Evolutionary conservation across 2,888 invertebrate genomes (phyloP), one percentile per base, ranked within the genome.

Genomic region (Scaptomyza flava): DNA sequence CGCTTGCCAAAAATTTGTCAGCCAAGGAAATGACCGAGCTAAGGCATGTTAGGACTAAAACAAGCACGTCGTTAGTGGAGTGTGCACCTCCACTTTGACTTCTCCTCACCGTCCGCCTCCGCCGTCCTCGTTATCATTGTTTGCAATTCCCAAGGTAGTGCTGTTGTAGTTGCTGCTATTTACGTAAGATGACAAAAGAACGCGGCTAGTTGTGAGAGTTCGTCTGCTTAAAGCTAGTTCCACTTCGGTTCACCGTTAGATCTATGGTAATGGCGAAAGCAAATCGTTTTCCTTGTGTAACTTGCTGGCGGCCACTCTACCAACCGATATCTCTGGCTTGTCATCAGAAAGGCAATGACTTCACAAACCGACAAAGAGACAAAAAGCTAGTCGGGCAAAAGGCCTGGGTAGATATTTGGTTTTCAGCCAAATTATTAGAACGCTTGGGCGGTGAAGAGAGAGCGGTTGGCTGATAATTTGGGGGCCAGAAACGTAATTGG

Each of bases 1-100:
- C 76, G 77, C 73, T 87, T 90, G 90, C 90, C 90, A 90, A 90
- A 84, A 90, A 88, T 89, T 84, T 82, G 81, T 76, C 82, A 89
- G 75, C 63, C 75, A 69, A 64, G 79, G 79, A 87, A 83, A 81
- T 79, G 79, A 78, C 79, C 85, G 73, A 72, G 67, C 77, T 20
- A 38, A 57, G 68, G 47, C 77, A 77, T 66, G 69, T 74, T 80
- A 77, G 61, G 68, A 68, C 59, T 68, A 52, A 58, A 66, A 59
- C 38, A 52, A 42, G 52, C 52, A 47, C 23, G n/a, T 14, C n/a
- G 31, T 12, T 11, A 31, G 60, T 12, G 43, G 50, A 38, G 17
- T 27, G 33, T 20, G 7, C 9, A n/a, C 20, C 20, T 9, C 50
- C 20, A 6, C 20, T 23, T 23, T 23, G 23, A 1, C 3, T 3